Conservation (phyloP, 2,888 invertebrate genomes). For the Pteria penguin region DNA sequence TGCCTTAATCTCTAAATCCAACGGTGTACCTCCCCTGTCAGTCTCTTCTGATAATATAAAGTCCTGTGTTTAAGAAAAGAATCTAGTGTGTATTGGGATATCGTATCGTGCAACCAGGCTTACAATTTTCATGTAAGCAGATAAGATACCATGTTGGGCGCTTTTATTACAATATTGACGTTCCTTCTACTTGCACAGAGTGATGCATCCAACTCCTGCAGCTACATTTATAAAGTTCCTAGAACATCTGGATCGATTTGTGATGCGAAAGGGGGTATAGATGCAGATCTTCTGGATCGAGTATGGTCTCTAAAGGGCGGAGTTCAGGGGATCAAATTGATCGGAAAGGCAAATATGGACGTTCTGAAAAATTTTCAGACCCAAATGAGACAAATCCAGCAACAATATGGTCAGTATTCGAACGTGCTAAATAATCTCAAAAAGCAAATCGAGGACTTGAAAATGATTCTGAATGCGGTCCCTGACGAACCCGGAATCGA, state of each 20-base stretch:
- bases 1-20: conserved; percentile 18
- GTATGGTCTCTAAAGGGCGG: conserved; percentile 17
- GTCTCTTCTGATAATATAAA: not conserved
- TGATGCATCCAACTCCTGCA: conserved; percentile 8
- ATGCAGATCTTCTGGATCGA: conserved; percentile 24
- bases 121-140: not conserved
- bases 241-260: conserved; percentile 8
- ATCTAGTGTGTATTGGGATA: not conserved
- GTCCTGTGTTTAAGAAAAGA: not conserved
- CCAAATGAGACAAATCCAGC: conserved; percentile 18
- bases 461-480: not conserved
- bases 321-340: conserved; percentile 27
- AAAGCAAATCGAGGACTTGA: conserved; percentile 21
- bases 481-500: conserved; percentile 6
- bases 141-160: not conserved
- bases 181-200: not conserved
- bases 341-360: conserved; percentile 16
- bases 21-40: conserved; percentile 12
- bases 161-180: not conserved
- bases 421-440: conserved; percentile 1
- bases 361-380: conserved; percentile 20
- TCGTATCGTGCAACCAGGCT: not conserved
- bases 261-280: conserved; percentile 31
- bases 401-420: conserved; percentile 12
- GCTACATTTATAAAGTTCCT: conserved; percentile 10